Base-by-base conservation (phyloP, 2,113 vertebrate species). In the Riparia riparia region DNA sequence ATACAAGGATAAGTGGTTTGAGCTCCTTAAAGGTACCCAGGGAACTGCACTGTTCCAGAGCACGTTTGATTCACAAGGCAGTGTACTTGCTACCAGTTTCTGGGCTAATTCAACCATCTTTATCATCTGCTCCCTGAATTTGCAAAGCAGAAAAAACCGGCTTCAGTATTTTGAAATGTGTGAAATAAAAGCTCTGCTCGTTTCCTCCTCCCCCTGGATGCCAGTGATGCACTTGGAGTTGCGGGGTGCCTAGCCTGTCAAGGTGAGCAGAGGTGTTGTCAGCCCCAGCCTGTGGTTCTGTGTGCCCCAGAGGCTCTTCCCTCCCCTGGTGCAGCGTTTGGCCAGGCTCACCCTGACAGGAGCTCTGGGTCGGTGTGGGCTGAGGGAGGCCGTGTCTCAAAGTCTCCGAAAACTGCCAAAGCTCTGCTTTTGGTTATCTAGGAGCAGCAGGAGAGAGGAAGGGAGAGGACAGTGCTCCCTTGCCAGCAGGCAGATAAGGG, bases 281-380 rank as follows among this genome's bases (percentile, higher is more conserved):
- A 22, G 17, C 14, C 14, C 3, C 61, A 20, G 34, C 5, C 32
- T 37, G 26, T 13, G 57, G 28, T 2, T 79, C 28, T 44, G 4
- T 3, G 26, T 24, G 29, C 41, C 73, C 51, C 26, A 7, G 34
- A 69, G 29, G 4, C 17, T 39, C 29, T 82, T 25, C 14, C 20
- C 17, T 22, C 3, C 24, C 37, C 16, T 17, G 18, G 25, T 18
- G 45, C 31, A 2, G 39, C 0, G 0, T 31, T 56, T 17, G 39
- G 17, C 18, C 31, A 19, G 51, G 45, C 19, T 17, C 3, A 32
- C 18, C 54, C 9, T 17, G 47, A 13, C 0, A 3, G 44, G 32
- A 45, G 45, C 31, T 6, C 6, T 15, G 41, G 19, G 12, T 12
- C 1, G 0, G 7, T 16, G 8, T 19, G 51, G 22, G 12, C 41